Evolutionary conservation across 2,113 vertebrate genomes (phyloP), one percentile per base, ranked within the genome.

Genomic region (Toxotes jaculatrix): DNA sequence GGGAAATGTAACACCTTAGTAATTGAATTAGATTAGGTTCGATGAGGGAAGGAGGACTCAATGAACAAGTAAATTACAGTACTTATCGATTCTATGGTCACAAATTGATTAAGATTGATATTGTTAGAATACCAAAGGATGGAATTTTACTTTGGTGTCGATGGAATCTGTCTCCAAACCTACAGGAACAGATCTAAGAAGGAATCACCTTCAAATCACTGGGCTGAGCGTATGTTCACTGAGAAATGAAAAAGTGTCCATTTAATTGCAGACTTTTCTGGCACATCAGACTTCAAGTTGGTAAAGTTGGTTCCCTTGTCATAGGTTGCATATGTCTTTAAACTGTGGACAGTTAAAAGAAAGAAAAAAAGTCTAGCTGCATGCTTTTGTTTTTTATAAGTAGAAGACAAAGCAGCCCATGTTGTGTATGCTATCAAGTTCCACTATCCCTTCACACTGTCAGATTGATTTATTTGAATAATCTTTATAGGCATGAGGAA

Each of bases 1-100:
- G 14, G 62, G 57, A 68, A 63, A 79, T 17, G 45, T 1, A 59
- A 43, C 42, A 36, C 61, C 73, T 21, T 45, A 27, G 21, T 55
- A 40, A 45, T 1, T 9, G 13, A 65, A 74, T 19, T 16, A 60
- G 17, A 23, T 3, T 21, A 72, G 34, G 31, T 7, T 21, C 42
- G 67, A 65, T 59, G 3, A 57, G 7, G 3, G 7, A 43, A 43
- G 19, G 36, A 23, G 19, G n/a, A 47, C 7, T 63, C 36, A 43
- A 19, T 13, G 19, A 7, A 36, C 49, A 51, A 42, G 60, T 67
- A 5, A 62, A 62, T 62, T 21, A 45, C 6, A 43, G 27, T 5
- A 16, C 21, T 27, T 7, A 14, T 61, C 1, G 9, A 64, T 45
- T 32, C 14, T 49, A 7, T 64, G 47, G 42, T 31, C 47, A 23